Evolutionary conservation across 1,140 invertebrate genomes (phyloP), one percentile per base, ranked within the genome.

Genomic region (Neomicropteryx cornuta): DNA sequence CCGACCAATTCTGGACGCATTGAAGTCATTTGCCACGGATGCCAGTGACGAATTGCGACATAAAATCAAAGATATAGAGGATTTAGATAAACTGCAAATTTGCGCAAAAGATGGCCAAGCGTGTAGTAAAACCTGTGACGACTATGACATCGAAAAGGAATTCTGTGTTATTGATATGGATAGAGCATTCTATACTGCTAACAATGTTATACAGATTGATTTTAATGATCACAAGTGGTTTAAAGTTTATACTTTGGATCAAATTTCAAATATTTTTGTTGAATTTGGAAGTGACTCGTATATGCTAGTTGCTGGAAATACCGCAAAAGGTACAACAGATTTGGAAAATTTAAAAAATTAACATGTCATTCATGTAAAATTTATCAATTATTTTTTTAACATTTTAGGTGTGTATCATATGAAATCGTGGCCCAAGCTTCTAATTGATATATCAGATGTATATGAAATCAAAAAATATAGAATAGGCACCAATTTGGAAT

Each of bases 1-100:
- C 51, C 64, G 88, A 29, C 79, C 87, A 1, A 91, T 92, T 46
- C 56, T 91, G 33, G 81, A 89, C 38, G 73, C 83, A 6, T 85
- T 88, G 53, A 88, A 88, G 58, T 75, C 79, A 2, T 78, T 83
- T 39, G 76, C 79, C 1, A 55, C 48, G 1, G 79, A 87, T 49
- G 72, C 74, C 2, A 50, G 57, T 17, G 50, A 60, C 1, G 42
- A 69, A 14, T 49, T 72, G 18, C 54, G 68, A 17, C 49, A 67
- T 10, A 61, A 56, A 24, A 62, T 73, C 29, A 62, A 60, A 19
- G 79, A 80, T 37, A 80, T 83, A 28, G 72, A 80, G 55, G 72
- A 76, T 18, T 38, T 69, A 0, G 39, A 38, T 3, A 36, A 35
- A 4, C 32, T 42, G n/a, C 42, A 39, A 18, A 20, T 43, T 23